Evolutionary conservation across 2,797 vertebrate genomes (phyloP), one percentile per base, ranked within the genome.

Genomic region (Pagetopsis macropterus): DNA sequence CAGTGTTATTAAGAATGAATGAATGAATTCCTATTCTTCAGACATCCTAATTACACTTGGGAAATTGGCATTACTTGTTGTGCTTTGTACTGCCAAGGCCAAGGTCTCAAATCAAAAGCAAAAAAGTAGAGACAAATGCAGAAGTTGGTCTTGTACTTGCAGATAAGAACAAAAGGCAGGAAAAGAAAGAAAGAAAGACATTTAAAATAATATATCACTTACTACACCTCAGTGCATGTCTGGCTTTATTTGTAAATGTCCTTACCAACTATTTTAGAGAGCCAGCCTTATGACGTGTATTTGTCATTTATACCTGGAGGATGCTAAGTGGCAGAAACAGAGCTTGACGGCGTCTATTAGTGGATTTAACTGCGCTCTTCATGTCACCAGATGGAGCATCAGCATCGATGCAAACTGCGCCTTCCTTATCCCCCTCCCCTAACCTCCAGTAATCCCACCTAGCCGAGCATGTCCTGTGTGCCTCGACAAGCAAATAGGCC

Each of bases 401-500:
- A 65, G 75, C 52, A 64, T 63, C 40, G 3, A 49, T 37, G 57
- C 77, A 64, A 71, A 74, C 23, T 61, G 50, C 62, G 16, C 41
- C 9, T 43, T 60, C 73, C 69, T 72, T 31, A 61, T 59, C 65
- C 78, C 45, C 37, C 6, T 37, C 33, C 33, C 33, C 33, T 37
- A 60, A n/a, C 57, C 52, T 27, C 52, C 72, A 72, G 54, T 77
- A 77, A 75, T 61, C 64, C 76, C 74, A 27, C 64, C 80, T 63
- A 80, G 79, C 61, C 7, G 62, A 79, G 84, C 73, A 27, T 69
- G 54, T 54, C 63, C 55, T 63, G 73, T 37, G 75, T 19, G 71
- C 86, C 83, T 88, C 79, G 51, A 71, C 82, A 71, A 80, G 86
- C 88, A 92, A 90, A 89, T 83, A 68, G 85, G 84, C 79, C 86